phyloP scores from a whole-genome alignment of 2,113 vertebrate species.

The Trichechus manatus region DNA sequence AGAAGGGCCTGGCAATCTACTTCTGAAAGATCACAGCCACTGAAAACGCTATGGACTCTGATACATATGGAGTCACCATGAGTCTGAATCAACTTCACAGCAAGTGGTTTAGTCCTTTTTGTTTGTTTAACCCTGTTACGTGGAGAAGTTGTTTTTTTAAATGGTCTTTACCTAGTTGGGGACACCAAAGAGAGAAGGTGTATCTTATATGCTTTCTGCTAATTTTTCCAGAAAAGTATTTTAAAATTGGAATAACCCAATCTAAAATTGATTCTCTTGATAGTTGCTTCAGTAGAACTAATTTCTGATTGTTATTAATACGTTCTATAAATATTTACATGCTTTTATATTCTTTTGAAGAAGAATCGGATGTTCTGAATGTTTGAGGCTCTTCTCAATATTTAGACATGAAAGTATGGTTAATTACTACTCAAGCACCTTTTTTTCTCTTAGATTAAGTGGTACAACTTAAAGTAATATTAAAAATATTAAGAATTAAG shows the following conservation, averaged over 20 bases:
- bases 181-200: not conserved
- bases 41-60: no score
- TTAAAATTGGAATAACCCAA: conserved; percentile 13
- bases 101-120: no score
- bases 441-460: not conserved
- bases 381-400: not conserved
- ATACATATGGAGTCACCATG: no score
- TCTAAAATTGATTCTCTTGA: not conserved
- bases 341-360: not conserved
- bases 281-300: not conserved
- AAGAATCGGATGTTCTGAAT: not conserved
- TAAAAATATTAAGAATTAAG: not conserved
- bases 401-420: not conserved
- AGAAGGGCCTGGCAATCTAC: no score
- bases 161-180: no score
- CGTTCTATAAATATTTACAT: not conserved
- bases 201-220: not conserved
- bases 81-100: no score
- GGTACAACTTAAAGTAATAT: not conserved
- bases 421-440: not conserved
- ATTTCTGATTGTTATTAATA: not conserved
- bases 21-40: no score
- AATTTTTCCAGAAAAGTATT: not conserved
- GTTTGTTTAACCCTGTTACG: not conserved
- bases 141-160: not conserved